phyloP scores from a whole-genome alignment of 1,140 invertebrate species.

The Dendroctonus ponderosae region DNA sequence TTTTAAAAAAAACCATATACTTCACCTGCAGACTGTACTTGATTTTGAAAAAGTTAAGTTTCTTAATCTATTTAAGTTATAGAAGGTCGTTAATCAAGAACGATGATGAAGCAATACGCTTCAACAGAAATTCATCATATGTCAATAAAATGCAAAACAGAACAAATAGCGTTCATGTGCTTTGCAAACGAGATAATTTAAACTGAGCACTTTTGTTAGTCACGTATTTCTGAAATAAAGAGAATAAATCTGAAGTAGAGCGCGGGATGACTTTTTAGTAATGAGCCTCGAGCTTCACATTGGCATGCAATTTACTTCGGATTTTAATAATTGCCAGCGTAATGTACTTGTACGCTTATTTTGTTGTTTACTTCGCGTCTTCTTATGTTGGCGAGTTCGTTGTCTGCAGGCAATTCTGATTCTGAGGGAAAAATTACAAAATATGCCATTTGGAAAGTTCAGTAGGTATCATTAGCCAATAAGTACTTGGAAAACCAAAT shows the following conservation, averaged over 20 bases:
- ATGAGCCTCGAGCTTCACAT: conserved; percentile 27
- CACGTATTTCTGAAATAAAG: conserved; percentile 32
- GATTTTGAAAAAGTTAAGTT: no score
- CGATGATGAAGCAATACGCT: conserved; percentile 3
- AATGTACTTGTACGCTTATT: conserved; percentile 21
- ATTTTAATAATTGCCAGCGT: conserved; percentile 31
- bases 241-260: conserved; percentile 31
- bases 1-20: no score
- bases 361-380: conserved; percentile 2
- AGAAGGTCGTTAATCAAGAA: neutral
- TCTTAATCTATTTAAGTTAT: neutral
- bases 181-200: conserved; percentile 28
- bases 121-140: conserved; percentile 19
- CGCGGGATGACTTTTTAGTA: conserved; percentile 32
- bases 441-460: no score
- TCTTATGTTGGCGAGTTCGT: conserved; percentile 7
- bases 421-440: neutral
- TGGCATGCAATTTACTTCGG: conserved; percentile 30
- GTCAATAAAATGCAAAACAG: conserved; percentile 20
- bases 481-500: no score
- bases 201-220: conserved; percentile 27
- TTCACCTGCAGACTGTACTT: no score
- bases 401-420: conserved; percentile 6
- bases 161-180: conserved; percentile 24
- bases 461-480: no score